phyloP scores from a whole-genome alignment of 2,113 vertebrate genomes.

The Coryphaenoides rupestris region DNA sequence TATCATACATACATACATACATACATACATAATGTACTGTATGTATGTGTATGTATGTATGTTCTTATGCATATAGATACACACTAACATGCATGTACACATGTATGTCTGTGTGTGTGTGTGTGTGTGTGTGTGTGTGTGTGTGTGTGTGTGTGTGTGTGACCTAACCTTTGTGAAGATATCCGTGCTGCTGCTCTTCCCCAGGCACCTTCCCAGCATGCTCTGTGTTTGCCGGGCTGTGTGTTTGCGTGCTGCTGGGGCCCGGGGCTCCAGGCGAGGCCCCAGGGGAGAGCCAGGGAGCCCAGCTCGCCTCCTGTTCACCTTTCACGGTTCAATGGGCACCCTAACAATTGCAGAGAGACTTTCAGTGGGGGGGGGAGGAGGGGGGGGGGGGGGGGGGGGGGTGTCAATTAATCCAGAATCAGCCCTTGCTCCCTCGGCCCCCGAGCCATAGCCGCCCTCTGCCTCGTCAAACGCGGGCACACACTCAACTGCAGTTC shows the following conservation, averaged over 20 bases:
- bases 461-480: slow-evolving; percentile 12
- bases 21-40: not conserved
- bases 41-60: not conserved
- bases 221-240: not conserved
- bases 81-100: not conserved
- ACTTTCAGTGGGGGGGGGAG: slow-evolving; percentile 74
- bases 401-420: slow-evolving; percentile 81
- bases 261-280: not conserved
- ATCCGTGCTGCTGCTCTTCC: too few species aligned
- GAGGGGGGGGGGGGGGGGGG: slow-evolving; percentile 77
- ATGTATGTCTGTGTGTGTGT: too few species aligned
- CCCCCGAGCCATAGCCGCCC: slow-evolving; percentile 18
- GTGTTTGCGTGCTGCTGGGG: not conserved
- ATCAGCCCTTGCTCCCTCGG: slow-evolving; percentile 55
- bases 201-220: too few species aligned
- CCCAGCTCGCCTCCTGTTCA: slow-evolving; percentile 85
- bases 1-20: not conserved
- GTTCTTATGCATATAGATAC: too few species aligned
- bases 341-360: slow-evolving; percentile 77
- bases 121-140: too few species aligned
- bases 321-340: slow-evolving; percentile 92
- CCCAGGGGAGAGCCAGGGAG: slow-evolving; percentile 65
- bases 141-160: too few species aligned
- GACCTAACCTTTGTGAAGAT: too few species aligned
- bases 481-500: slow-evolving; percentile 9